Percentiles rank a stretch among this genome's conserved stretches.
Conservation (phyloP, 1,140 invertebrate genomes). For the Adelges cooleyi region DNA sequence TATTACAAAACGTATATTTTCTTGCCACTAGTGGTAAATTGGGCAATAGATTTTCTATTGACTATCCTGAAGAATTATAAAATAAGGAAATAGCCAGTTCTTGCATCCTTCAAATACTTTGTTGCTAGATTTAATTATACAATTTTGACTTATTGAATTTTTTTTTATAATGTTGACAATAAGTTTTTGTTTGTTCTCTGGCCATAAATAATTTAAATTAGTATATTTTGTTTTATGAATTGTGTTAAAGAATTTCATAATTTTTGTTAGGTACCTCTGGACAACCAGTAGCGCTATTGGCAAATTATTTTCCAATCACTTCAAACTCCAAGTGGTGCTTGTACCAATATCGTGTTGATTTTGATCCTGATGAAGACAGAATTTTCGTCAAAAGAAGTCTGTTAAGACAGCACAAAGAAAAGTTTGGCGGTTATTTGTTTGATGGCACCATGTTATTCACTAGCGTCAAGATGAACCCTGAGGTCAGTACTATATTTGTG, state of each 20-base stretch:
- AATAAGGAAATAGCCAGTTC: too few species aligned
- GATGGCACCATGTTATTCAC: slow-evolving; percentile 43
- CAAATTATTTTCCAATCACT: slow-evolving; percentile 65
- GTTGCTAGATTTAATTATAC: too few species aligned
- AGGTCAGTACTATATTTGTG: slow-evolving; percentile 29
- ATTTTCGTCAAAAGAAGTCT: slow-evolving; percentile 50
- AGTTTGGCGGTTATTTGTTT: slow-evolving; percentile 44
- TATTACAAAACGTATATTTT: too few species aligned
- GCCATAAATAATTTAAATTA: too few species aligned
- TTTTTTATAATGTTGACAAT: too few species aligned
- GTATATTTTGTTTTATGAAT: too few species aligned
- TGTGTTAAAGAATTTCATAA: neutral
- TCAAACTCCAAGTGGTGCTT: slow-evolving; percentile 58
- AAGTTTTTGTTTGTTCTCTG: too few species aligned
- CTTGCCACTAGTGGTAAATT: too few species aligned
- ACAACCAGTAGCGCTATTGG: slow-evolving; percentile 21
- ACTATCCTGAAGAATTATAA: too few species aligned
- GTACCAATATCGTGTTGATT: slow-evolving; percentile 71
- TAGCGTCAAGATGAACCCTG: slow-evolving; percentile 17
- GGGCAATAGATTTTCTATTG: too few species aligned
- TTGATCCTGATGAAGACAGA: slow-evolving; percentile 58
- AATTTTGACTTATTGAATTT: too few species aligned
- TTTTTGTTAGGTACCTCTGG: neutral
- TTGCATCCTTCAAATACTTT: too few species aligned
- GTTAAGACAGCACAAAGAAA: slow-evolving; percentile 44